Evolutionary conservation across 1,140 invertebrate genomes (phyloP).

Genomic region (Neotoxoptera formosana): DNA sequence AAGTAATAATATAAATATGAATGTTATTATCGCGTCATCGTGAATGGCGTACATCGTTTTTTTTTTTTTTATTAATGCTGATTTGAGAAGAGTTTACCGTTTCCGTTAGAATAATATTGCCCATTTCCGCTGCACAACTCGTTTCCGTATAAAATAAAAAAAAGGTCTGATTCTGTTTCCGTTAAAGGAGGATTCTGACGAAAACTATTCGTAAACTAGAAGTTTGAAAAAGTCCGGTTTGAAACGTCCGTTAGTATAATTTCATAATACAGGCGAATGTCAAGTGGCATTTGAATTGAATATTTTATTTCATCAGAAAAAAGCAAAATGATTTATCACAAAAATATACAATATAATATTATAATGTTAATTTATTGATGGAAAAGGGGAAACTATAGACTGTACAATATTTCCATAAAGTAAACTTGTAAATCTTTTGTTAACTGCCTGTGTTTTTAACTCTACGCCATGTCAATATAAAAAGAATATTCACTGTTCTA

Average conservation of each 20-base stretch:
- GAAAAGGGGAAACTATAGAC: no score
- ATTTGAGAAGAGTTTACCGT: background rate
- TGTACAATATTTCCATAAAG: no score
- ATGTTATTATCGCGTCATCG: background rate
- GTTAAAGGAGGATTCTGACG: background rate
- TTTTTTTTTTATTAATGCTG: background rate
- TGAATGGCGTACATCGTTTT: background rate
- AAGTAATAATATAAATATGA: background rate
- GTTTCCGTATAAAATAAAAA: background rate
- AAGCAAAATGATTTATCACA: background rate
- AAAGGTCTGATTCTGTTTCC: background rate
- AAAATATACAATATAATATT: background rate
- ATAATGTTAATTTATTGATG: no score
- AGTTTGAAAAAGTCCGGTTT: background rate
- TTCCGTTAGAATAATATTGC: background rate
- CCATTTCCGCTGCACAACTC: background rate
- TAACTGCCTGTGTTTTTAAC: no score
- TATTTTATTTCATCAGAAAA: background rate
- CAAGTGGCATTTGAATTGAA: background rate
- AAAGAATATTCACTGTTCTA: no score
- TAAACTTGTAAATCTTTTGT: no score
- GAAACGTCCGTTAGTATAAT: background rate
- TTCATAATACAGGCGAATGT: background rate
- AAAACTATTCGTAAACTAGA: background rate
- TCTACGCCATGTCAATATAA: no score